These are phyloP conservation scores for Halichoerus grypus DNA, from an alignment of 2,113 vertebrate species.

Conservation along the genomic window DNA sequence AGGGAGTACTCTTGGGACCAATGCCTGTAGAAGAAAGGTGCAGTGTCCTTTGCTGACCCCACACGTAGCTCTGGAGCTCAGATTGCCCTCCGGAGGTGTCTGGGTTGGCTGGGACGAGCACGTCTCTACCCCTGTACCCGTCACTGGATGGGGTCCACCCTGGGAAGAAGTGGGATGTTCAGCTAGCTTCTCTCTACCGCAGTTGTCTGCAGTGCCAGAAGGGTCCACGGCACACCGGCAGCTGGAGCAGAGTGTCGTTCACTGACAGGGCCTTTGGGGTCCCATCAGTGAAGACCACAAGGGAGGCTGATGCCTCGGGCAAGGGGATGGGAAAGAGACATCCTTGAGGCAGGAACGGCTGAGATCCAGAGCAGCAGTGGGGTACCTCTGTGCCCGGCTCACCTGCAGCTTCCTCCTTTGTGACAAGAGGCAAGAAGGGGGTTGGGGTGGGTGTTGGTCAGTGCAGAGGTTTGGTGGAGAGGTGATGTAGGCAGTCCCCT, in stretches of 20 bases:
- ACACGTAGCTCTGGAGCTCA: neutral
- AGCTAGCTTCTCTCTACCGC: neutral
- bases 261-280: neutral
- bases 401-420: neutral
- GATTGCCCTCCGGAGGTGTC: neutral
- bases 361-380: neutral
- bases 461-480: neutral
- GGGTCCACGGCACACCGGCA: neutral
- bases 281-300: neutral
- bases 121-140: neutral
- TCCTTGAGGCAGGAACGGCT: neutral
- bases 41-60: neutral
- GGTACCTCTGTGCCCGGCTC: neutral
- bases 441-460: too few relatives aligned
- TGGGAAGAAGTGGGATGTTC: conserved; percentile 5
- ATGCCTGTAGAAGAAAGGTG: neutral
- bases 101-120: neutral
- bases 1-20: neutral
- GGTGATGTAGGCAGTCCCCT: neutral
- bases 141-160: neutral
- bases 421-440: neutral
- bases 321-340: neutral
- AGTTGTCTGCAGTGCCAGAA: neutral
- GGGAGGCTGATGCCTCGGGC: neutral
- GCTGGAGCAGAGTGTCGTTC: neutral